Evolutionary conservation across 2,113 vertebrate genomes (phyloP).

Genomic region (Tetraodon nigroviridis): DNA sequence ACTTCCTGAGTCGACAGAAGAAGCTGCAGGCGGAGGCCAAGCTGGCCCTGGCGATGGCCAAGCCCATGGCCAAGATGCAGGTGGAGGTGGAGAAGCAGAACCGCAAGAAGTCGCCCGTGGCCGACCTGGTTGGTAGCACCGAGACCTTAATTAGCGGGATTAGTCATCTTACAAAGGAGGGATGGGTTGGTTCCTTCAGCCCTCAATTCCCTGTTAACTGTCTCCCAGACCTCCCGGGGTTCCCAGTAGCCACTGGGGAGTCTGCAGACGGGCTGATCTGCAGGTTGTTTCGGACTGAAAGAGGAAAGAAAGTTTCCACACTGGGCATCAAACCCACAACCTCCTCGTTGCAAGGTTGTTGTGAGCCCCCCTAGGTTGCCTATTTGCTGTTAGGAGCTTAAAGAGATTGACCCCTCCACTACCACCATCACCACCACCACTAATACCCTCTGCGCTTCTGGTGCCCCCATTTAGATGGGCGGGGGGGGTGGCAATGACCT

Average conservation of each 20-base stretch:
- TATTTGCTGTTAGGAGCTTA: no score
- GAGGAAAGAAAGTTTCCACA: no score
- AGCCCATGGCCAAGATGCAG: conserved; percentile 99
- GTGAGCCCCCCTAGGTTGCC: no score
- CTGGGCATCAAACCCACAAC: no score
- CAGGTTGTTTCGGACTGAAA: no score
- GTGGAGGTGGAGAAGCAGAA: conserved; percentile 99
- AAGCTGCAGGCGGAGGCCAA: conserved; percentile 97
- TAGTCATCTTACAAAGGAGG: not conserved
- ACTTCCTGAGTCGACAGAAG: conserved; percentile 94
- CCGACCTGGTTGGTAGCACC: conserved; percentile 84
- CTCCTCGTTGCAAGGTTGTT: no score
- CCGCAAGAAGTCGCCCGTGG: conserved; percentile 96
- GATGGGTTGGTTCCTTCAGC: not conserved
- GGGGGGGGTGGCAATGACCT: conserved; percentile 24
- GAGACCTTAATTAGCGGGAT: not conserved
- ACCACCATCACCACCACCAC: no score
- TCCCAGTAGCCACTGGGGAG: no score
- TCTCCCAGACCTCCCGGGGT: no score
- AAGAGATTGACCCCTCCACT: no score
- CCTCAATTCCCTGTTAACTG: no score
- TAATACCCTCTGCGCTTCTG: not conserved
- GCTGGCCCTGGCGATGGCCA: conserved; percentile 96
- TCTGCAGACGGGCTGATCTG: no score
- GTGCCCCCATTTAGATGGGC: conserved; percentile 25